These are phyloP conservation scores for Equus quagga DNA, from an alignment of 2,113 vertebrate genomes.

Conservation along the genomic window DNA sequence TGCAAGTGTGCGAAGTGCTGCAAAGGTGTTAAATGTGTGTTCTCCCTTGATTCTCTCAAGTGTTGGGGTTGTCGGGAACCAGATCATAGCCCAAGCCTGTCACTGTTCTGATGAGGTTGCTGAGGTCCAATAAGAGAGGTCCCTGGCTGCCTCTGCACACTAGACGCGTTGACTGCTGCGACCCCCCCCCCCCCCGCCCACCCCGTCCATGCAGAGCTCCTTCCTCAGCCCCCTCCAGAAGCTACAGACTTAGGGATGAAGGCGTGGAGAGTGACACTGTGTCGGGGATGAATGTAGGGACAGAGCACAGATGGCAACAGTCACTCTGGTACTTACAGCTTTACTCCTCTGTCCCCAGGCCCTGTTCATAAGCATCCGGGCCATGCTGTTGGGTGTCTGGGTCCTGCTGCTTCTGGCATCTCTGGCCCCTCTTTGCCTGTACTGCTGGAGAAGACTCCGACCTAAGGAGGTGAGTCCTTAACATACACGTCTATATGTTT, in stretches of 20 bases:
- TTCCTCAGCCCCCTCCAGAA: not conserved
- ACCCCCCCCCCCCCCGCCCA: not conserved
- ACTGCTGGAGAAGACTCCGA: constrained; percentile 6
- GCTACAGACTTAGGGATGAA: not conserved
- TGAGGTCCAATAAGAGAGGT: not conserved
- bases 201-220: not conserved
- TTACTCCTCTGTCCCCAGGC: constrained; percentile 41
- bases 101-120: not conserved
- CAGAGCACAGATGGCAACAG: fast-evolving
- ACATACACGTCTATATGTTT: fast-evolving
- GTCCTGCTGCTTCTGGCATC: constrained; percentile 53
- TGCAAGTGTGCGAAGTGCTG: fast-evolving
- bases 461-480: not conserved
- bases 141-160: not conserved
- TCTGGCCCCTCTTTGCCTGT: constrained; percentile 36
- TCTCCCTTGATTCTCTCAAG: not conserved
- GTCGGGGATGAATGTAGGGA: fast-evolving
- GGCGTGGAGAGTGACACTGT: not conserved
- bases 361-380: not conserved
- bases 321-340: not conserved
- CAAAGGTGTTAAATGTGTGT: fast-evolving
- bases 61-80: not conserved
- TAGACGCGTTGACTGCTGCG: fast-evolving
- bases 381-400: constrained; percentile 35
- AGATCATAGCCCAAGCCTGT: fast-evolving